These are phyloP conservation scores for Notamacropus eugenii DNA, from an alignment of 2,797 vertebrate species.

Conservation along the genomic window DNA sequence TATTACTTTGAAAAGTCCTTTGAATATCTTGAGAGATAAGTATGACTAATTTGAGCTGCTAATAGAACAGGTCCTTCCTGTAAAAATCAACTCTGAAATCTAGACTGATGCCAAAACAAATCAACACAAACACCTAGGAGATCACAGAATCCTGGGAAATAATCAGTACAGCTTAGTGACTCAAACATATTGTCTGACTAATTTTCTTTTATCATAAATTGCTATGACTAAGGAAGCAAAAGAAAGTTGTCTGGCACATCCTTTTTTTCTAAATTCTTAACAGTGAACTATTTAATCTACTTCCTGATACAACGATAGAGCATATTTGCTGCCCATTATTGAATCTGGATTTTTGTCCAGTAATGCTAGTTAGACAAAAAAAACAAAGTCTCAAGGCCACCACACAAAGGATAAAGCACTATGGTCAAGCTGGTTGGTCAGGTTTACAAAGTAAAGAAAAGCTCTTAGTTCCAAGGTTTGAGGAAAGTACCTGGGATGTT, in stretches of 20 bases:
- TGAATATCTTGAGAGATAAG: constrained; percentile 12
- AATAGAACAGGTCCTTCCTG: constrained; percentile 1
- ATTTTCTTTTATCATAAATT: background rate
- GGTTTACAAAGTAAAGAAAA: background rate
- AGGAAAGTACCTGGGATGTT: background rate
- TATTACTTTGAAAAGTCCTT: constrained; percentile 48
- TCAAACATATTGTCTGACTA: background rate
- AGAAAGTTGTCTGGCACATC: background rate
- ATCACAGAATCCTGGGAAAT: background rate
- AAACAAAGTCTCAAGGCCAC: background rate
- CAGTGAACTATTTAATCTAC: background rate
- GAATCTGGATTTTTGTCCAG: too few species aligned
- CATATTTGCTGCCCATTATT: background rate
- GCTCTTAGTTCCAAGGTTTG: background rate
- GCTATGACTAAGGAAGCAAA: background rate
- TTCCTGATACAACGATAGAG: constrained; percentile 14
- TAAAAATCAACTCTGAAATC: constrained; percentile 50
- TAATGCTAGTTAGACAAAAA: background rate
- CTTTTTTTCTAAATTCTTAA: constrained; percentile 7
- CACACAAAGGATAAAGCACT: background rate
- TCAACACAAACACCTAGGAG: constrained; percentile 38
- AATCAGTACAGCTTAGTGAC: background rate
- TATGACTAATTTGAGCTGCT: constrained; percentile 12
- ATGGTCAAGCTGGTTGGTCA: background rate
- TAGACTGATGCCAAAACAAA: constrained; percentile 37